Evolutionary conservation across 2,888 invertebrate genomes (phyloP).

Genomic region (Tipula vernalis): DNA sequence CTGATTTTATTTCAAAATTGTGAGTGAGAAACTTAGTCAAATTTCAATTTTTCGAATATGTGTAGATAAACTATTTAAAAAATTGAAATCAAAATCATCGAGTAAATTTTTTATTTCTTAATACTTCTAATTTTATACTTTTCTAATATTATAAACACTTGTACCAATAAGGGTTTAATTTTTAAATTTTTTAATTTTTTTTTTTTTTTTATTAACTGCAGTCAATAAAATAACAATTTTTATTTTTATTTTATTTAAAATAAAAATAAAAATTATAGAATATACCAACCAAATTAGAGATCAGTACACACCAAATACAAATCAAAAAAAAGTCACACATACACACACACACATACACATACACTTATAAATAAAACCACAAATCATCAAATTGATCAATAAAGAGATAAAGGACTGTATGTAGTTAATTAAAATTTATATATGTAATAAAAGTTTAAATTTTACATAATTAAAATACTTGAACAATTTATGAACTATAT

Average conservation of each 20-base stretch:
- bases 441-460: not conserved
- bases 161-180: not conserved
- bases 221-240: not conserved
- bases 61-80: not conserved
- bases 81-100: not conserved
- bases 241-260: not conserved
- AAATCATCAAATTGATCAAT: not conserved
- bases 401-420: constrained; percentile 10
- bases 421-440: not conserved
- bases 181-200: not conserved
- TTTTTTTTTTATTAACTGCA: not conserved
- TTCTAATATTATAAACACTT: not conserved
- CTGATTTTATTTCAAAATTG: not conserved
- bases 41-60: not conserved
- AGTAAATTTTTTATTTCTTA: not conserved
- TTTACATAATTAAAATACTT: not conserved
- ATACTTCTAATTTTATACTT: not conserved
- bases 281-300: not conserved
- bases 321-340: no score
- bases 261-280: not conserved
- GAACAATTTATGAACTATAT: not conserved
- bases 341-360: not conserved
- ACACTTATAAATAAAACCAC: not conserved
- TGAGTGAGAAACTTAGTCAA: not conserved
- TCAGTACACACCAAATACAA: not conserved